Evolutionary conservation across 2,113 vertebrate species (phyloP).

Genomic region (Mobula hypostoma): DNA sequence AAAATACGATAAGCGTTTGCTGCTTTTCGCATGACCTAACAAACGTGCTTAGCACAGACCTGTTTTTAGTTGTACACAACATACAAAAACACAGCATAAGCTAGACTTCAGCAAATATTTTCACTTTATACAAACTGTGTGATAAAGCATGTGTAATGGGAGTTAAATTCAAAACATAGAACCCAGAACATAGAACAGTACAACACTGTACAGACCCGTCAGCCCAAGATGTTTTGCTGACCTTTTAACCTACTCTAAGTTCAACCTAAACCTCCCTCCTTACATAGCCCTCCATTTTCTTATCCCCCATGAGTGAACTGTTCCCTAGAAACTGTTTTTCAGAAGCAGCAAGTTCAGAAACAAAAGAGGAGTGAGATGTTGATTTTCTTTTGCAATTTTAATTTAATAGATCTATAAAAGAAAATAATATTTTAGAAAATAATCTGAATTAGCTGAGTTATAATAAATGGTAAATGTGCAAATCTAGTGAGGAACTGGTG

Average conservation of each 20-base stretch:
- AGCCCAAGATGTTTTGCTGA: too few relatives aligned
- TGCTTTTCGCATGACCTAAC: not conserved
- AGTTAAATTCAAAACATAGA: not conserved
- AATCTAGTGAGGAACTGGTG: not conserved
- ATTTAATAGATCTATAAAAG: not conserved
- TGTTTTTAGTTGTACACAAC: too few relatives aligned
- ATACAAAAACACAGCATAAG: not conserved
- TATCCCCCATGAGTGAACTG: too few relatives aligned
- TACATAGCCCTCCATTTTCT: too few relatives aligned
- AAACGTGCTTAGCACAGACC: too few relatives aligned
- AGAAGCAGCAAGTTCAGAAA: not conserved
- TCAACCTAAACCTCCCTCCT: too few relatives aligned
- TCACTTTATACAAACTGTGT: not conserved
- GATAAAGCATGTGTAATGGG: not conserved
- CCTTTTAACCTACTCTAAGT: too few relatives aligned
- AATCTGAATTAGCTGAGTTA: not conserved
- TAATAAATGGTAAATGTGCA: not conserved
- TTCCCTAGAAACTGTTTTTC: not conserved
- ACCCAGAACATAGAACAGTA: too few relatives aligned
- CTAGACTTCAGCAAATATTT: not conserved
- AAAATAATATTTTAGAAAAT: not conserved
- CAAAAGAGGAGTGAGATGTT: not conserved
- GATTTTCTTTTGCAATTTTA: not conserved
- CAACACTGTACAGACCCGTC: too few relatives aligned
- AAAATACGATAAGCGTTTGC: not conserved